phyloP scores from a whole-genome alignment of 37 sponge, comb jelly and placozoan genomes.

The Haliclona indistincta region DNA sequence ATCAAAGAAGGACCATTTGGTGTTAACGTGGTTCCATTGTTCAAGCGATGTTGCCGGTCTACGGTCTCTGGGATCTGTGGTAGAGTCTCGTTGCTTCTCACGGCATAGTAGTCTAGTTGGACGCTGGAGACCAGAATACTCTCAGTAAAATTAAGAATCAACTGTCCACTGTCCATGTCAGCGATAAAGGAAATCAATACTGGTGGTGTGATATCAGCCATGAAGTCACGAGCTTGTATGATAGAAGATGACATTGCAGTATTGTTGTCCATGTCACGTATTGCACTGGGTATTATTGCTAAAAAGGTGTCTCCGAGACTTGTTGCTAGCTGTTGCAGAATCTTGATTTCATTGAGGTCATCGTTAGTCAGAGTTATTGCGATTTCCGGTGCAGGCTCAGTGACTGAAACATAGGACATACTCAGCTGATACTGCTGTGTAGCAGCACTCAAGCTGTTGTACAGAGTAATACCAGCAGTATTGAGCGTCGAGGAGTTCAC shows the following conservation, averaged over 20 bases:
- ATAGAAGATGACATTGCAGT: constrained; percentile 14
- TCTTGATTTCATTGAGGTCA: constrained; percentile 83
- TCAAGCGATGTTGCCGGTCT: constrained; percentile 75
- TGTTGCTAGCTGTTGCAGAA: constrained; percentile 41
- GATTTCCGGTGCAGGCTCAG: constrained; percentile 39
- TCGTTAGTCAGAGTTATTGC: constrained; percentile 53
- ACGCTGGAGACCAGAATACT: constrained; percentile 56
- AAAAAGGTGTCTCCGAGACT: constrained; percentile 55
- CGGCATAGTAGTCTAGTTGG: constrained; percentile 39
- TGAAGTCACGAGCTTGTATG: constrained; percentile 4
- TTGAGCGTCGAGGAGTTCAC: constrained; percentile 74
- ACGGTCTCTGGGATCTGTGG: constrained; percentile 48
- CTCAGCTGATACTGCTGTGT: constrained; percentile 37
- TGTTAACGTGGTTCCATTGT: constrained; percentile 8
- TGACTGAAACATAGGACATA: constrained; percentile 49
- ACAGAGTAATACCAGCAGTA: constrained; percentile 63
- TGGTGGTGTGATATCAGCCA: constrained; percentile 64
- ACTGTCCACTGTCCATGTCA: constrained; percentile 74
- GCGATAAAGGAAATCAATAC: constrained; percentile 53
- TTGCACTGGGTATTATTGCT: constrained; percentile 23
- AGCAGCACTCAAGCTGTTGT: constrained; percentile 16
- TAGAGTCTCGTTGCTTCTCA: constrained; percentile 67
- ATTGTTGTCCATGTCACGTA: constrained; percentile 75
- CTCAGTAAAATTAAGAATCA: constrained; percentile 79
- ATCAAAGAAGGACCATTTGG: constrained; percentile 19